Conservation (phyloP, 2,888 invertebrate species). For the Coelinius sp. region DNA sequence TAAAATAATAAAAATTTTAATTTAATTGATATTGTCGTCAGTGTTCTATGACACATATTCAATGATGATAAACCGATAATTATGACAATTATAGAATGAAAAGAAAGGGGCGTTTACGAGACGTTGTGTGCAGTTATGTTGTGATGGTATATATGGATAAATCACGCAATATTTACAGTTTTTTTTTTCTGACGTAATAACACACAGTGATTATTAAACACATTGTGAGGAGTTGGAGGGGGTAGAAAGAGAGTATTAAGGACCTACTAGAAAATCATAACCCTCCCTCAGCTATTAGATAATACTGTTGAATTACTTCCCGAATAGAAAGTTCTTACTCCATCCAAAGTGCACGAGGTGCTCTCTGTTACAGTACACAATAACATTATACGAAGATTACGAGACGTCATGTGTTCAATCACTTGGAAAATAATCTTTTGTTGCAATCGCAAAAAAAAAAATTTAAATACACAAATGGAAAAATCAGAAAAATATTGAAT, state of each 20-base stretch:
- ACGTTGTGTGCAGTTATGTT: slow-evolving; percentile 22
- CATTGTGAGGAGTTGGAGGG: background rate
- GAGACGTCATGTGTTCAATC: slow-evolving; percentile 5
- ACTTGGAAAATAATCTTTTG: background rate
- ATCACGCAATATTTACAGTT: slow-evolving; percentile 42
- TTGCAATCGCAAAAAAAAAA: background rate
- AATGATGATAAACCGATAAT: background rate
- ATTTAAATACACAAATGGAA: background rate
- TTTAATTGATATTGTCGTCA: too few species aligned
- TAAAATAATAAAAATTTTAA: too few species aligned
- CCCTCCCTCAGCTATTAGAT: slow-evolving; percentile 59
- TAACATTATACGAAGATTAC: background rate
- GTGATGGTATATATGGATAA: slow-evolving; percentile 35
- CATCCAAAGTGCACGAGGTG: background rate
- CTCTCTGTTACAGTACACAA: background rate
- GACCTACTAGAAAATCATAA: slow-evolving; percentile 49
- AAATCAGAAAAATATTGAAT: background rate
- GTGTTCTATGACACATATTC: background rate
- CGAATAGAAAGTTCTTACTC: slow-evolving; percentile 63
- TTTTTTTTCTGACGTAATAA: slow-evolving; percentile 44
- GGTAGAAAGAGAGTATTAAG: background rate
- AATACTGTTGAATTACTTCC: slow-evolving; percentile 61
- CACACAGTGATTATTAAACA: slow-evolving; percentile 43
- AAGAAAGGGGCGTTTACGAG: slow-evolving; percentile 3
- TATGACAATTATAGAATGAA: background rate